Evolutionary conservation across 2,797 vertebrate genomes (phyloP), one percentile per base, ranked within the genome.

Genomic region (Fistularia tabacaria): DNA sequence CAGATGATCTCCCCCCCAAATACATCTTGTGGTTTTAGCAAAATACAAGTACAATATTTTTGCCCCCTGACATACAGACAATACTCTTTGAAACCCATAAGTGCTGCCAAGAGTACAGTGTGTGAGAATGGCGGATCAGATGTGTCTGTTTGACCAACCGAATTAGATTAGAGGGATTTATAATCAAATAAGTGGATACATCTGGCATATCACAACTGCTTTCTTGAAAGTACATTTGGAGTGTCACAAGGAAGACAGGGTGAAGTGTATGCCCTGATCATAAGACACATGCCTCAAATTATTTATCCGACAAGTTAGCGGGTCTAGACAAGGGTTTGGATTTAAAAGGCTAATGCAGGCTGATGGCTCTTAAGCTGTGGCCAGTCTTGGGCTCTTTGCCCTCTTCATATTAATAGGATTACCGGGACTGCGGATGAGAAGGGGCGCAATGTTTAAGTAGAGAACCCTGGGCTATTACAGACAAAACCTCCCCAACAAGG

Each of bases 331-430:
- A 74, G 82, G 74, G 80, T 82, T 90, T 87, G 85, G 81, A 86
- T 91, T 90, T 83, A 45, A 62, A 77, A 47, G 70, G 64, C 84
- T 90, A 85, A 90, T 85, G 80, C 84, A 58, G 66, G 72, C 76
- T 87, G 86, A 87, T 86, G 88, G 85, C 73, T 84, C 74, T 86
- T 88, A 88, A 88, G 71, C 79, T 46, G 62, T 71, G 74, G 84
- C 83, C 79, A 84, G 71, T 85, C 79, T 84, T 73, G 66, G 72
- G 71, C 80, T 86, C 68, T 76, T 51, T 78, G 78, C 83, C 77
- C 85, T 83, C 87, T 87, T 88, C 85, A 84, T 89, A 88, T 88
- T 90, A 90, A 91, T 90, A 77, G 87, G 88, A 90, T 90, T 90
- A 87, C 74, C 83, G 67, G 76, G 65, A 41, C 78, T 75, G 81